Conservation (phyloP, 37 sponge, comb jelly and placozoan genomes). For the Oopsacas minuta region DNA sequence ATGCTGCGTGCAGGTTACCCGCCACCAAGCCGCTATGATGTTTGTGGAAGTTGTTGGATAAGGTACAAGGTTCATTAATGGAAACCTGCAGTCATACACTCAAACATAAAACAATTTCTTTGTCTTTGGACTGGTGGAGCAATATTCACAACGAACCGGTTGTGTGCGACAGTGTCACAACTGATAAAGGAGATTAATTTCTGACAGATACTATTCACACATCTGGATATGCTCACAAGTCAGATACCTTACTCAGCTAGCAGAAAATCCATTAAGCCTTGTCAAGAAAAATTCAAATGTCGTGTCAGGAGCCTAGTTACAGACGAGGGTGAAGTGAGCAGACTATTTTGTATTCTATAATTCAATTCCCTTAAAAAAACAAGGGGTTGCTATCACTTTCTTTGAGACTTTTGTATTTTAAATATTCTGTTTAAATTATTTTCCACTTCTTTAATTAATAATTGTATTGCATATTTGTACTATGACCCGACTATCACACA, state of each 20-base stretch:
- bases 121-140: constrained; percentile 1
- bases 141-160: constrained; percentile 11
- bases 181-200: constrained; percentile 17
- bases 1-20: constrained; percentile 4
- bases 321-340: background rate
- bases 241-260: constrained; percentile 7
- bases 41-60: background rate
- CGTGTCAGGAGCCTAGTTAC: background rate
- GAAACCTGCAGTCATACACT: background rate
- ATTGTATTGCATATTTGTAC: too few relatives aligned
- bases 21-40: constrained; percentile 16
- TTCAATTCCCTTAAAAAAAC: too few relatives aligned
- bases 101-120: constrained; percentile 13
- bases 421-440: too few relatives aligned
- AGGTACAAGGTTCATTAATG: constrained; percentile 7
- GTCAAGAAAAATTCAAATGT: constrained; percentile 9
- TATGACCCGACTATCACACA: too few relatives aligned
- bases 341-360: too few relatives aligned
- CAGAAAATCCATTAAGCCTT: constrained; percentile 17
- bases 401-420: too few relatives aligned
- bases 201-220: constrained; percentile 8
- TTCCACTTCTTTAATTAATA: too few relatives aligned
- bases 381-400: too few relatives aligned
- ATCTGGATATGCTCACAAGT: constrained; percentile 1
- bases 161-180: constrained; percentile 17